These are phyloP conservation scores for Baccha elongata DNA, from an alignment of 2,888 invertebrate genomes.

Conservation along the genomic window DNA sequence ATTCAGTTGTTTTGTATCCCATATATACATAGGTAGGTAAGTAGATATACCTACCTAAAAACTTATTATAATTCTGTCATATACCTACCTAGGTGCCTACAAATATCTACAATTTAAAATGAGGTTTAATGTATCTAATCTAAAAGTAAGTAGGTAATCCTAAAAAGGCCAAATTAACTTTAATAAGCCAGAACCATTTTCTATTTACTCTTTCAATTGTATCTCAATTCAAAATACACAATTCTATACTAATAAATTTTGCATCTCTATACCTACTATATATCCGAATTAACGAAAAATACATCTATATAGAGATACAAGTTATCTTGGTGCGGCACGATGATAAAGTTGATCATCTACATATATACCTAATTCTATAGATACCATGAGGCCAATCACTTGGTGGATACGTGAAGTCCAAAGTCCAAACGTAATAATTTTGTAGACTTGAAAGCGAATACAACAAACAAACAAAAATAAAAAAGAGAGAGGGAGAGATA, in stretches of 20 bases:
- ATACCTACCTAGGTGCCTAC: no score
- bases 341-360: slow-evolving; percentile 34
- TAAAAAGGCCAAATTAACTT: no score
- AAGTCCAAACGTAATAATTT: slow-evolving; percentile 62
- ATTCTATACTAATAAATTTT: slow-evolving; percentile 20
- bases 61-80: no score
- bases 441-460: slow-evolving; percentile 33
- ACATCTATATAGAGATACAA: slow-evolving; percentile 13
- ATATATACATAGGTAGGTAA: no score
- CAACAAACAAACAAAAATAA: slow-evolving; percentile 9
- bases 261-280: slow-evolving; percentile 9
- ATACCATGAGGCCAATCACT: slow-evolving; percentile 63
- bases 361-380: not conserved
- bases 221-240: slow-evolving; percentile 5
- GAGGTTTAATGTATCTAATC: no score
- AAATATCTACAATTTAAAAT: no score
- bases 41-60: no score
- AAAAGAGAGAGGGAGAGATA: not conserved
- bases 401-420: slow-evolving; percentile 74
- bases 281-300: not conserved
- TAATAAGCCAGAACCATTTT: no score
- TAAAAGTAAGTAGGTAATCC: no score
- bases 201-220: no score
- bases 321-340: slow-evolving; percentile 20
- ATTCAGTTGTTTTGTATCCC: no score